phyloP scores from a whole-genome alignment of 2,797 vertebrate genomes.

The Leptodactylus fallax region DNA sequence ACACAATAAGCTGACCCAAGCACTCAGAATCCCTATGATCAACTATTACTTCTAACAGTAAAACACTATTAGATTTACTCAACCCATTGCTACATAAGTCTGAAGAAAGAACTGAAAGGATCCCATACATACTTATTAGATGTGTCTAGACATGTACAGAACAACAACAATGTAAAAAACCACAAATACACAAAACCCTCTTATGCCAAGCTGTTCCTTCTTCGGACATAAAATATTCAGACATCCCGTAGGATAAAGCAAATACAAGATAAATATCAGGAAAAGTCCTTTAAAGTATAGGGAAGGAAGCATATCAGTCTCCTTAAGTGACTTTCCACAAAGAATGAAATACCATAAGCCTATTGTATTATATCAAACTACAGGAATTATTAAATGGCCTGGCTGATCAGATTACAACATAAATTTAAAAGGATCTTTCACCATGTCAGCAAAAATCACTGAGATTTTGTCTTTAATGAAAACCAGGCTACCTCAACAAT shows the following conservation, averaged over 20 bases:
- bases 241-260: slow-evolving; percentile 28
- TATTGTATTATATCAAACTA: slow-evolving; percentile 59
- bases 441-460: slow-evolving; percentile 58
- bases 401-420: slow-evolving; percentile 58
- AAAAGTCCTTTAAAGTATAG: slow-evolving; percentile 37
- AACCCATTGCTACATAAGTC: neutral
- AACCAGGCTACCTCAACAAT: slow-evolving; percentile 60
- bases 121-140: neutral
- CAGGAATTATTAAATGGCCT: slow-evolving; percentile 48
- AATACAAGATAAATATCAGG: slow-evolving; percentile 29
- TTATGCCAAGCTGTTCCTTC: slow-evolving; percentile 27
- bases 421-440: slow-evolving; percentile 53
- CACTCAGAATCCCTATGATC: too few relatives aligned
- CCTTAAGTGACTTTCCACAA: slow-evolving; percentile 50
- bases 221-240: slow-evolving; percentile 15
- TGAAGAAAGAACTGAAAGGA: neutral
- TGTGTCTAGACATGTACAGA: slow-evolving; percentile 19
- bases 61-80: neutral
- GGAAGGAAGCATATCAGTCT: slow-evolving; percentile 55
- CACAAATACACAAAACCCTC: neutral
- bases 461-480: slow-evolving; percentile 55
- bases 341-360: slow-evolving; percentile 52
- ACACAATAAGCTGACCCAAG: too few relatives aligned
- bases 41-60: too few relatives aligned
- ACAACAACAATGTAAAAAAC: neutral